Evolutionary conservation across 2,888 invertebrate genomes (phyloP).

Genomic region (Sisyra nigra): DNA sequence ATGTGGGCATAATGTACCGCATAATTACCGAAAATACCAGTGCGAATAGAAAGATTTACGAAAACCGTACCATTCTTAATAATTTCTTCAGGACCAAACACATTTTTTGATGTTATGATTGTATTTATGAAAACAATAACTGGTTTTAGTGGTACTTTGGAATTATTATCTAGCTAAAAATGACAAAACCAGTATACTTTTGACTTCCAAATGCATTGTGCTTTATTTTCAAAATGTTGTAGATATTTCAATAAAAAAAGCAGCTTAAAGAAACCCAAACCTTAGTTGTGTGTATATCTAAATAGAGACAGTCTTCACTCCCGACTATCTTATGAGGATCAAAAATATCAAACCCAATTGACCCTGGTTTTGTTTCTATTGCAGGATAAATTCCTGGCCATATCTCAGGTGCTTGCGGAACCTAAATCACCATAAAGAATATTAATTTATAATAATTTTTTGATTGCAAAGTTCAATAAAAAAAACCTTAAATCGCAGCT

Average conservation of each 20-base stretch:
- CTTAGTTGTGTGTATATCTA: constrained; percentile 1
- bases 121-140: not conserved
- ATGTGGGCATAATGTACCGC: not conserved
- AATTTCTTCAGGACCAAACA: not conserved
- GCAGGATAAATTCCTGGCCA: constrained; percentile 1
- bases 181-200: not conserved
- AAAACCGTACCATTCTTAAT: not conserved
- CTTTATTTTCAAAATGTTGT: not conserved
- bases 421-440: no score
- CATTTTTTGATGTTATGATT: not conserved
- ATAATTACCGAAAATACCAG: constrained; percentile 2
- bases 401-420: not conserved
- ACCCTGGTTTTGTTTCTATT: not conserved
- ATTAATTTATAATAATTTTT: no score
- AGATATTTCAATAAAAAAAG: no score
- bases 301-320: constrained; percentile 2
- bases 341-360: not conserved
- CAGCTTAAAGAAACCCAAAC: no score
- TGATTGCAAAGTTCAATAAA: no score
- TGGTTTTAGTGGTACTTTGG: not conserved
- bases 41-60: not conserved
- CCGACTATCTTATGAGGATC: not conserved
- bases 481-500: constrained; percentile 5
- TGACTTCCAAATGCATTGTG: not conserved
- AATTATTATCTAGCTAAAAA: not conserved